Base-by-base conservation (phyloP, 2,888 invertebrate genomes). In the Lepidochrysops patricia region DNA sequence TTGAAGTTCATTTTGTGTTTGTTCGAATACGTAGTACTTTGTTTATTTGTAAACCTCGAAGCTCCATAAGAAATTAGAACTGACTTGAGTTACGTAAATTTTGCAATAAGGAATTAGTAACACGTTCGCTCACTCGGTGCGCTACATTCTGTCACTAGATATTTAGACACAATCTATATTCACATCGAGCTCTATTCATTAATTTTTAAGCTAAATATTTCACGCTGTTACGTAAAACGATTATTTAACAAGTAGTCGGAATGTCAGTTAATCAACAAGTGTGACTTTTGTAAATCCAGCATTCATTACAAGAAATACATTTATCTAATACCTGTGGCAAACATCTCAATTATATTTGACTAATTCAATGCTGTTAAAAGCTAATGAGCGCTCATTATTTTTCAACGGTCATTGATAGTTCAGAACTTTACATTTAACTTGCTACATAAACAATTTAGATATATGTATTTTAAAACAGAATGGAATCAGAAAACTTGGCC, bases 91-190 rank as follows among this genome's bases (percentile, higher is more conserved):
- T 82, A 84, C 80, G 85, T 79, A 85, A 86, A 69, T 72, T 19
- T 43, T 77, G 72, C 77, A 73, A 71, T 74, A 72, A 67, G 74
- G 80, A 82, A 83, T 82, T 84, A 78, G 85, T 82, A 83, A 84
- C 82, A 79, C 81, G 73, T 78, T 77, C 80, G 77, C 58, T 49
- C 13, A 70, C 71, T 73, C 12, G n/a, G 49, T 58, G 70, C 77
- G 76, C 79, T 74, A 78, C 79, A 81, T 78, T 79, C 75, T 77
- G 76, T 75, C 75, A 66, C 64, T 57, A 58, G 66, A 61, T 67
- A 67, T 78, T 80, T 82, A 80, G 70, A 72, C 72, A 74, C 77
- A 74, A 83, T 83, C 83, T 80, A 74, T 74, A 84, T 82, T 82
- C 79, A 69, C 25, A 50, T 26, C 50, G 13, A 50, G 26, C 26